Conservation (phyloP, 2,113 vertebrate genomes). For the Heterotis niloticus region DNA sequence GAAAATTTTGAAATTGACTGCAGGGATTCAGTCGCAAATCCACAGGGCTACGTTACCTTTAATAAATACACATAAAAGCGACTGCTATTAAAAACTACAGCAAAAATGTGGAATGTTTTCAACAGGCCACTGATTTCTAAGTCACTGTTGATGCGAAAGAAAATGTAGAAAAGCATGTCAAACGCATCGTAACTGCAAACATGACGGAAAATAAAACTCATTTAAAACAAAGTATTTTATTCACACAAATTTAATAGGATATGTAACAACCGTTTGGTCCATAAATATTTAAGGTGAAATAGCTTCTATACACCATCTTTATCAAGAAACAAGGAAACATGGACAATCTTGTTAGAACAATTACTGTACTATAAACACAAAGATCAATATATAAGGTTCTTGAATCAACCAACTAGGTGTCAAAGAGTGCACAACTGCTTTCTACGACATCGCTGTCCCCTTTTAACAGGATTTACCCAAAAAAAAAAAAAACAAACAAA, state of each 20-base stretch:
- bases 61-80: slow-evolving; percentile 69
- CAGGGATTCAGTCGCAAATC: slow-evolving; percentile 81
- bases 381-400: slow-evolving; percentile 99
- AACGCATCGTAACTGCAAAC: slow-evolving; percentile 62
- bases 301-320: slow-evolving; percentile 99
- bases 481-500: too few species aligned
- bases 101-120: slow-evolving; percentile 48
- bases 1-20: slow-evolving; percentile 68
- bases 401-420: slow-evolving; percentile 95
- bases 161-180: slow-evolving; percentile 45
- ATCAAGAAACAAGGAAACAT: slow-evolving; percentile 99
- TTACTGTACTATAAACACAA: slow-evolving; percentile 99
- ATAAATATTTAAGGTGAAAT: slow-evolving; percentile 99
- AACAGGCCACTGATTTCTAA: slow-evolving; percentile 52
- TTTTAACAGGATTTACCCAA: slow-evolving; percentile 96
- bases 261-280: slow-evolving; percentile 99
- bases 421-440: slow-evolving; percentile 98
- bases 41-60: slow-evolving; percentile 93
- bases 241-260: slow-evolving; percentile 99
- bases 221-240: slow-evolving; percentile 98
- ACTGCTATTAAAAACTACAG: slow-evolving; percentile 54
- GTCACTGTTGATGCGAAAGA: slow-evolving; percentile 57
- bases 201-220: slow-evolving; percentile 93
- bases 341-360: slow-evolving; percentile 99
- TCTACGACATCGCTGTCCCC: slow-evolving; percentile 95